These are phyloP conservation scores for Nephrotoma flavescens DNA, from an alignment of 2,888 invertebrate genomes.

Conservation along the genomic window DNA sequence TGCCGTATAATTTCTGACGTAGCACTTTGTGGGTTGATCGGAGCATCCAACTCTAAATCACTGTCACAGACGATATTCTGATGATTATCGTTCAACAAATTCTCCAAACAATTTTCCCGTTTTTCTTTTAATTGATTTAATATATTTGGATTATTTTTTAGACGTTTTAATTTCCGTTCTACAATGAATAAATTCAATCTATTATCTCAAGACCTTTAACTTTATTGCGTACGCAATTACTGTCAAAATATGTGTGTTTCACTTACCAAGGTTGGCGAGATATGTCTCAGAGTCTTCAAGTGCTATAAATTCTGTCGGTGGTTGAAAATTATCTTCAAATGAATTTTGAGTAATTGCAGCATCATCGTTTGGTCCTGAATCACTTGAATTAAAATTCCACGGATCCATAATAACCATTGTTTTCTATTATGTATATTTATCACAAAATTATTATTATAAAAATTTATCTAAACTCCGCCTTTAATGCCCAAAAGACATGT, in stretches of 20 bases:
- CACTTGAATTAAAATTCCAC: conserved; percentile 16
- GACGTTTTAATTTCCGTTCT: conserved; percentile 33
- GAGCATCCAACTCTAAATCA: conserved; percentile 29
- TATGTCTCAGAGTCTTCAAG: conserved; percentile 26
- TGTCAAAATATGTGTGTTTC: conserved; percentile 13
- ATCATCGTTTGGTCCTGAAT: conserved; percentile 7
- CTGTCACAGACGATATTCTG: conserved; percentile 17
- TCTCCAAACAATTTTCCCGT: conserved; percentile 36
- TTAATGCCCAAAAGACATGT: neutral
- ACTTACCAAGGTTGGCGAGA: conserved; percentile 49
- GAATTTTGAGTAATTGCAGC: conserved; percentile 8
- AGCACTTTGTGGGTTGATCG: conserved; percentile 27
- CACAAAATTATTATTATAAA: neutral
- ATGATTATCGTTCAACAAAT: conserved; percentile 25
- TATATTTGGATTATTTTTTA: conserved; percentile 34
- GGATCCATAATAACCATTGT: conserved; percentile 19
- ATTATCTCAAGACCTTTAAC: neutral
- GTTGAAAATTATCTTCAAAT: conserved; percentile 45
- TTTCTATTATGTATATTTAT: neutral
- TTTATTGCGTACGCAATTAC: neutral
- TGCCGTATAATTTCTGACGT: conserved; percentile 30
- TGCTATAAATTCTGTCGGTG: conserved; percentile 22
- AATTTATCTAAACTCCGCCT: neutral
- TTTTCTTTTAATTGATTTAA: conserved; percentile 35
- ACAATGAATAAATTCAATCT: neutral